Conservation (phyloP, 1,140 invertebrate genomes). For the Ceratitis capitata region DNA sequence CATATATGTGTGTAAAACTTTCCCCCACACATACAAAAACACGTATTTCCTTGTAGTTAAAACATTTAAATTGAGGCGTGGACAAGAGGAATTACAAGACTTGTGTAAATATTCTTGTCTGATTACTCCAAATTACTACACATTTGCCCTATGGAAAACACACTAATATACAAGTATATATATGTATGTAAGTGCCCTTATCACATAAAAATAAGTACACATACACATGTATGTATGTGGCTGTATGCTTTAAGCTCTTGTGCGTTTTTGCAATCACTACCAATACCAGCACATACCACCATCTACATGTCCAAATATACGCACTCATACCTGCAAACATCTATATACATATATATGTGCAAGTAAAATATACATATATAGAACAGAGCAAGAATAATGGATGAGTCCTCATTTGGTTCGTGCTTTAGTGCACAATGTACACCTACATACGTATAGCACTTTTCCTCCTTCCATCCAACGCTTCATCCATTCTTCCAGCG, state of each 20-base stretch:
- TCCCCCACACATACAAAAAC: not conserved
- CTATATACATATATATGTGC: not conserved
- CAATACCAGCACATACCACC: too few relatives aligned
- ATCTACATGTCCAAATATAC: not conserved
- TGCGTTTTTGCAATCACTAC: not conserved
- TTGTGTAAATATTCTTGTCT: conserved; percentile 27
- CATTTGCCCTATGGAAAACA: not conserved
- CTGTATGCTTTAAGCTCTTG: not conserved
- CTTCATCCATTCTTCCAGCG: too few relatives aligned
- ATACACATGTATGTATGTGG: not conserved
- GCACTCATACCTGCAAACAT: not conserved
- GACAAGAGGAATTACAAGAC: conserved; percentile 20
- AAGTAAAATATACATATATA: not conserved
- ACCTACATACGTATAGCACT: not conserved
- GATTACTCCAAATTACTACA: conserved; percentile 20
- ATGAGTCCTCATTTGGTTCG: conserved; percentile 1
- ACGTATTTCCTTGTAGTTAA: not conserved
- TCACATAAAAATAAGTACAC: not conserved
- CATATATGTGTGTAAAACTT: not conserved
- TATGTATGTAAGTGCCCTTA: not conserved
- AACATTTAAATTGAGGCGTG: conserved; percentile 21
- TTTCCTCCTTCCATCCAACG: too few relatives aligned
- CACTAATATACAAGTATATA: not conserved
- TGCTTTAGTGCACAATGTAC: not conserved
- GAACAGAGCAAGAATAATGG: conserved; percentile 4